Base-by-base conservation (phyloP, 1,140 invertebrate species). In the Macrosteles quadrilineatus region DNA sequence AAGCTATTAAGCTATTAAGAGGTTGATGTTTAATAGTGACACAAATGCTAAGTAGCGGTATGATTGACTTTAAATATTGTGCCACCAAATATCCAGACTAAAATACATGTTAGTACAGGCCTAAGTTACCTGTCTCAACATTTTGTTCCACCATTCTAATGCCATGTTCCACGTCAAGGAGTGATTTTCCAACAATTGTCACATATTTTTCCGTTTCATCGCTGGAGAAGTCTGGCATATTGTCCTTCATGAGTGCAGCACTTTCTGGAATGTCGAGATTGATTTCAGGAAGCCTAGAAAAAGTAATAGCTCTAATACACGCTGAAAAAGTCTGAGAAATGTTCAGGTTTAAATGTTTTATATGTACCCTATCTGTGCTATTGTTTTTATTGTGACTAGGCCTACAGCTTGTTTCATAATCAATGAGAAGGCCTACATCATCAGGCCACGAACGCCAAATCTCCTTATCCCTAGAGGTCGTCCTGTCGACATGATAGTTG, bases 261-360 rank as follows among this genome's bases (percentile, higher is more conserved):
- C 88, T 89, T 36, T 89, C 86, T 47, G 86, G 84, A 74, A 86
- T 83, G 76, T 96, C 93, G 77, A 91, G 88, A 4, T 94, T 93
- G 57, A 96, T 91, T 86, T 97, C 94, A 50, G 95, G 95, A 68
- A 97, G 86, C 73, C 95, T 97, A 78, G 40, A 77, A 78, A 83
- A 84, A 75, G 75, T 47, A 67, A 57, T 68, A 71, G 67, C 53
- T 59, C 59, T 36, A 55, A 63, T 59, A 47, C 11, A 68, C 30
- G 69, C 21, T 32, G 67, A 57, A 53, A 36, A 55, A 32, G 29
- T 62, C 9, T 70, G 9, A 66, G 30, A 9, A 53, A 9, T 3
- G 14, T 65, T 71, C 57, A 67, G 23, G 27, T 47, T 40, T 23
- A 43, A 40, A 68, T 43, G 65, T 27, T 14, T 14, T 11, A 19